Evolutionary conservation across 2,888 invertebrate species (phyloP), one percentile per base, ranked within the genome.

Genomic region (Tetrapedia diversipes): DNA sequence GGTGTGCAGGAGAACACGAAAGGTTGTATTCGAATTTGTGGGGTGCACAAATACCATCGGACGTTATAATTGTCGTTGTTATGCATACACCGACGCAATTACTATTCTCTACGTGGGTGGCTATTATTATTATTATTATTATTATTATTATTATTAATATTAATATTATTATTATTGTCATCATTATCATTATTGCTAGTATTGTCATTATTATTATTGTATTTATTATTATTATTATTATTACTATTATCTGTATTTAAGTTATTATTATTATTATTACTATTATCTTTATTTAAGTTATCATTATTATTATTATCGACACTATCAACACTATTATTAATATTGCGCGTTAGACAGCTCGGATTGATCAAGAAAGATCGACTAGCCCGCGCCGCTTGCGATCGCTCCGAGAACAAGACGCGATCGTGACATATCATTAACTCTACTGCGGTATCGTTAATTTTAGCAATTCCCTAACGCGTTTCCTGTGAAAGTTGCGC

Each of bases 1-100:
- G 49, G 51, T 65, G 47, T 43, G 56, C 10, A 22, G 53, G 47
- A 27, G 11, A 59, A 54, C 54, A 71, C 59, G 71, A 76, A 87
- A 86, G 83, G 82, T 89, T 88, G 86, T 89, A 89, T 88, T 85
- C 86, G 86, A 87, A 81, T 71, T n/a, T 64, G 63, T 71, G 65
- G 37, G 41, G 19, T 65, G 47, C 72, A 74, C 45, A 53, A 53
- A 57, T 67, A 64, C 47, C 57, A 79, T 81, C 56, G 51, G 32
- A 63, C 51, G 41, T 78, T 84, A 53, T 69, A 29, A 76, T 74
- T 67, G 60, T 63, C 37, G 72, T 76, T 70, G 61, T 74, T 75
- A 57, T 43, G 47, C 45, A 70, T 22, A 60, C 65, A 63, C n/a
- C 65, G 37, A 65, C 60, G 19, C 29, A 27, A 60, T 77, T 79